Percentiles rank a stretch among this genome's conserved stretches.
These are phyloP conservation scores for Tetrax tetrax DNA, from an alignment of 2,113 vertebrate species.

Conservation along the genomic window DNA sequence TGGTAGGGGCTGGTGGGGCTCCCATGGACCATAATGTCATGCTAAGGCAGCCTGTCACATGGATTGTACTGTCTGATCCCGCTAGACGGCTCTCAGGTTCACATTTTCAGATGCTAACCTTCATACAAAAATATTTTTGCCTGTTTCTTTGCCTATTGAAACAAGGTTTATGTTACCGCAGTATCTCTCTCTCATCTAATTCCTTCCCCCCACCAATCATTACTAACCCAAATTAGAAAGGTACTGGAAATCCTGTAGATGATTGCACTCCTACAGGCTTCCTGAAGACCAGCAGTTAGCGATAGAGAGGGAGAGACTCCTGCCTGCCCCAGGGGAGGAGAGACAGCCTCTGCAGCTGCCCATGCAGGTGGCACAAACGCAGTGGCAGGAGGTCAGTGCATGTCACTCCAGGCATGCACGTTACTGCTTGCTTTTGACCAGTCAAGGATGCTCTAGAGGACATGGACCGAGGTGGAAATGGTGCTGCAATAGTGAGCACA, in stretches of 20 bases:
- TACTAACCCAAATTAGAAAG: neutral
- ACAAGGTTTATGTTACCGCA: neutral
- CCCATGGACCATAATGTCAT: fast-evolving
- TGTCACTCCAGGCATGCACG: fast-evolving
- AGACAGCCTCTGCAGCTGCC: neutral
- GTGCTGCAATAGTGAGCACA: neutral
- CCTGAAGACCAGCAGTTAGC: neutral
- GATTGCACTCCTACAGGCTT: neutral
- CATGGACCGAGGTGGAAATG: neutral
- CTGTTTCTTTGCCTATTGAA: neutral
- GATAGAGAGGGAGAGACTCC: neutral
- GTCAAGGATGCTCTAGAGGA: neutral
- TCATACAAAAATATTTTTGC: neutral
- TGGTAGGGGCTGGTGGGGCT: neutral
- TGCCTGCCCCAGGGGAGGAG: neutral
- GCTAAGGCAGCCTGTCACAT: neutral
- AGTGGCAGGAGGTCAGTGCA: neutral
- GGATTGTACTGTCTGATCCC: neutral
- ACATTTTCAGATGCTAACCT: neutral
- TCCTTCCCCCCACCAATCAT: neutral
- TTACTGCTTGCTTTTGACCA: neutral
- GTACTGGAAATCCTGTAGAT: neutral
- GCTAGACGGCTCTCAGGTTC: neutral
- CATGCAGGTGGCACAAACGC: neutral
- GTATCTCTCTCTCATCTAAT: neutral